Evolutionary conservation across 1,140 invertebrate species (phyloP).

Genomic region (Drosophila bipectinata): DNA sequence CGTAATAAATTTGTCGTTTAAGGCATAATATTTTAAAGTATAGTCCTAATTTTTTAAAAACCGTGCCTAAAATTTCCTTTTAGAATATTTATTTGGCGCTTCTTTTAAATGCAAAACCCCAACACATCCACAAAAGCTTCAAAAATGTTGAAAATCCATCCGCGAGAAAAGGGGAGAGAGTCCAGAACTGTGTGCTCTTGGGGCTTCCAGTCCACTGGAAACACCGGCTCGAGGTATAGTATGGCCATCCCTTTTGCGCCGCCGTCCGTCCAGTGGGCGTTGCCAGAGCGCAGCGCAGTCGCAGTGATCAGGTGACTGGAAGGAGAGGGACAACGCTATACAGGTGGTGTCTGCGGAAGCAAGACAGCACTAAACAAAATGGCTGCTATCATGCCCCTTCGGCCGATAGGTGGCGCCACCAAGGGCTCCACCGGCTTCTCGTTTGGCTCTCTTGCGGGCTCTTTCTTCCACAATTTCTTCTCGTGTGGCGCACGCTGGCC

Average conservation of each 20-base stretch:
- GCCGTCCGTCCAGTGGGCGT: constrained; percentile 58
- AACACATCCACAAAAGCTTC: constrained; percentile 48
- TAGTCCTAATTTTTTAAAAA: neutral
- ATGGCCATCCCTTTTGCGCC: constrained; percentile 49
- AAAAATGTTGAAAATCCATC: constrained; percentile 47
- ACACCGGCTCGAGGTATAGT: constrained; percentile 21
- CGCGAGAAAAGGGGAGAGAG: constrained; percentile 15
- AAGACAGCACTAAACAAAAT: constrained; percentile 78
- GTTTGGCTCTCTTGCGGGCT: constrained; percentile 32
- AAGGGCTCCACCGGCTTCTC: constrained; percentile 34
- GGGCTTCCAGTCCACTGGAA: constrained; percentile 48
- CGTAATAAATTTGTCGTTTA: neutral
- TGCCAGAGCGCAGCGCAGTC: constrained; percentile 63
- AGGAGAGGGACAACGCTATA: constrained; percentile 52
- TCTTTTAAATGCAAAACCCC: constrained; percentile 36
- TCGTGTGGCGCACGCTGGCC: constrained; percentile 76
- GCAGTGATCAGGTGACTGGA: constrained; percentile 71
- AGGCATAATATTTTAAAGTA: neutral
- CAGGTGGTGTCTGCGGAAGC: neutral
- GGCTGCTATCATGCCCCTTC: constrained; percentile 77
- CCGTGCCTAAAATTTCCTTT: neutral
- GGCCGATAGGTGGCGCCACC: constrained; percentile 76
- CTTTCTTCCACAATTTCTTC: neutral
- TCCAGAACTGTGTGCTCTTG: constrained; percentile 8
- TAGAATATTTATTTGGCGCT: constrained; percentile 36